Base-by-base conservation (phyloP, 2,888 invertebrate species). In the Noctua comes region DNA sequence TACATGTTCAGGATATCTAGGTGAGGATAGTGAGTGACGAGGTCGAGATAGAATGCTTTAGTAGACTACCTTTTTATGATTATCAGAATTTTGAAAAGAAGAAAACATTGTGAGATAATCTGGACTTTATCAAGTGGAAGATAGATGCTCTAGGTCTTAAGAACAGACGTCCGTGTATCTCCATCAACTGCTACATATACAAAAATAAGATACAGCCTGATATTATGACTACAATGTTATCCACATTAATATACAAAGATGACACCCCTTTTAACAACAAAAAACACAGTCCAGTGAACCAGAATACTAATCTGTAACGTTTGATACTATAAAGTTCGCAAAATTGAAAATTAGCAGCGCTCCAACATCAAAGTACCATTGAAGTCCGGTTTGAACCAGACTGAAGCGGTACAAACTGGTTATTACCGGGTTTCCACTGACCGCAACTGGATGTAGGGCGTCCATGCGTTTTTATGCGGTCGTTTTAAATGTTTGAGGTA, bases 391-490 rank as follows among this genome's bases (percentile, higher is more conserved):
- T 85, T 77, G 64, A 80, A 83, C 83, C 85, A 91, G 90, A 85
- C 86, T 80, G 84, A 66, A 83, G 79, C 84, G 77, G 87, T 84
- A 80, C 71, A 71, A 80, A 88, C 90, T 87, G 89, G 92, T 93
- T 93, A 93, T 92, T 90, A 91, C 93, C 91, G 90, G 92, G 92
- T 90, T 92, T 86, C 81, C 83, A 90, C 93, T 93, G 77, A 86
- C 88, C 86, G 76, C 86, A 80, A 80, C 80, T 48, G 78, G 64
- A 31, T 68, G 73, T 89, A 88, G 88, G 88, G 88, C 88, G 90
- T 81, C 91, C 90, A 90, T 89, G 83, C 82, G 87, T 90, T 92
- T 91, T 91, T 92, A 92, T 90, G 89, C 82, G 77, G 83, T 83
- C 86, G 83, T 83, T 86, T 79, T 82, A 86, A 88, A 88, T 88